Conservation (phyloP, 2,888 invertebrate genomes). For the Pterobdella sp. region DNA sequence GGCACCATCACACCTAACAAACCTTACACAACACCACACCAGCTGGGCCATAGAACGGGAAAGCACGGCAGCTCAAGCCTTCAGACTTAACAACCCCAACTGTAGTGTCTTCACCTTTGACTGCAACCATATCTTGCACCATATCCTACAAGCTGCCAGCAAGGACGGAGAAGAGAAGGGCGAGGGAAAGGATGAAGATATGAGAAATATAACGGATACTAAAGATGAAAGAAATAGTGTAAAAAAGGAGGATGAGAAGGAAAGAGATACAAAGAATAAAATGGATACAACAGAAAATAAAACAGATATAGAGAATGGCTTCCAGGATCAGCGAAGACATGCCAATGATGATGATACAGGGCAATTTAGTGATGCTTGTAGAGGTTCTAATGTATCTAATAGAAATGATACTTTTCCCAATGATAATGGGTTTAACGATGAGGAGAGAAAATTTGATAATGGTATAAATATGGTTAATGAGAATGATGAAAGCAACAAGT, state of each 20-base stretch:
- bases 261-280: too few species aligned
- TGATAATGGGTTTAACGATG: too few species aligned
- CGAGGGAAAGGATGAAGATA: not conserved
- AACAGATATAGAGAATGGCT: not conserved
- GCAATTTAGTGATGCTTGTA: too few species aligned
- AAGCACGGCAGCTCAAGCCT: slow-evolving; percentile 70
- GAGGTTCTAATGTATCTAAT: too few species aligned
- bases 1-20: slow-evolving; percentile 59
- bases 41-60: slow-evolving; percentile 76
- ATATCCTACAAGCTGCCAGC: slow-evolving; percentile 60
- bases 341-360: too few species aligned
- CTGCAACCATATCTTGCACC: slow-evolving; percentile 65
- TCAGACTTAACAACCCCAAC: slow-evolving; percentile 65
- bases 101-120: slow-evolving; percentile 73
- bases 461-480: too few species aligned
- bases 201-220: not conserved
- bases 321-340: not conserved
- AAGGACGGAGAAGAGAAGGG: not conserved
- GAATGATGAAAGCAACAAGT: too few species aligned
- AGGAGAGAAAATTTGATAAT: too few species aligned
- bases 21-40: slow-evolving; percentile 55
- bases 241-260: not conserved
- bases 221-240: not conserved
- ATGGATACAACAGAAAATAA: not conserved
- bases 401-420: too few species aligned